Base-by-base conservation (phyloP, 2,797 vertebrate species). In the Catostomus latipinnis region DNA sequence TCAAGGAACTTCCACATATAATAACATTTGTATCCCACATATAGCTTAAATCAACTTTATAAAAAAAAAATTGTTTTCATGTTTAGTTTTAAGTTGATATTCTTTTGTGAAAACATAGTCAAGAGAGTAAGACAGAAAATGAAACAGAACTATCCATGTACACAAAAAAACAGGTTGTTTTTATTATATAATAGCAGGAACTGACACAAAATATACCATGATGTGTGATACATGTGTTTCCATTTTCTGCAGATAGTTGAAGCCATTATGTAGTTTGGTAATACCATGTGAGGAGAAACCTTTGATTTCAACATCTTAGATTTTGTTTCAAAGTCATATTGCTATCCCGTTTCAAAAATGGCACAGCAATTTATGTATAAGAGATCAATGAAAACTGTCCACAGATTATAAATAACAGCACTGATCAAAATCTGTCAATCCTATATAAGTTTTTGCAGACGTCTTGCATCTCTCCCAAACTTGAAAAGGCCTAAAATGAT, bases 191-290 rank as follows among this genome's bases (percentile, higher is more conserved):
- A 52, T 50, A 45, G 22, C 12, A 65, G 5, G 46, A 57, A 22
- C 9, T 9, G 14, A 65, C 57, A 60, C 34, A 56, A 48, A 49
- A 34, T 83, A 74, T 70, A 71, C 12, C 16, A 13, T 61, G 43
- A 65, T 52, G 65, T 54, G 50, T 62, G 65, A 58, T 66, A 75
- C 81, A 85, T 83, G 63, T 85, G 86, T 87, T 85, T 85, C 78
- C 74, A 70, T 80, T 87, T 83, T 83, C 12, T 14, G 68, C 34
- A 69, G 65, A 82, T 60, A 82, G 77, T 74, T 72, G 79, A 80
- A 74, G 66, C 63, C 72, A 80, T 83, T 85, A 85, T 80, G 73
- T 82, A n/a, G 74, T 80, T 83, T 54, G 81, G 58, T 56, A 45
- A 58, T 53, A 45, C 22, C 52, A 45, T 18, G 58, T 56, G 13